Evolutionary conservation across 2,113 vertebrate genomes (phyloP).

Genomic region (Gadus chalcogrammus): DNA sequence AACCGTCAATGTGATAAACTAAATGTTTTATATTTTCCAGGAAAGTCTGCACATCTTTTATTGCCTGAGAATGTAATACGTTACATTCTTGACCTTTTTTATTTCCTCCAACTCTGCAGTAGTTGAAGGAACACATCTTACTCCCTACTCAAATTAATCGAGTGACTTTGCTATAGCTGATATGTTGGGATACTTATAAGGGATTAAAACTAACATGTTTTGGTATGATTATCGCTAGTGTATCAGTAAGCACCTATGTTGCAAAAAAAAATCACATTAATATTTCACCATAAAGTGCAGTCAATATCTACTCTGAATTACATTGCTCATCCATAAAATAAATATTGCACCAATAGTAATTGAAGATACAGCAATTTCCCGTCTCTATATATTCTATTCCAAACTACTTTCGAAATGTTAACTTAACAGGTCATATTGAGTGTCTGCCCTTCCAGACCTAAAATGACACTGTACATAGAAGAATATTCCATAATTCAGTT

Average conservation of each 20-base stretch:
- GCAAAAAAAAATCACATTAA: constrained; percentile 25
- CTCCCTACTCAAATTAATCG: constrained; percentile 50
- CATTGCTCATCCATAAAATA: neutral
- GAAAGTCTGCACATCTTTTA: constrained; percentile 40
- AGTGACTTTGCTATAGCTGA: constrained; percentile 26
- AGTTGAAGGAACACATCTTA: constrained; percentile 44
- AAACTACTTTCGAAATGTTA: constrained; percentile 14
- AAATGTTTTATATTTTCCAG: constrained; percentile 22
- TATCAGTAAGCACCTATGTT: constrained; percentile 50
- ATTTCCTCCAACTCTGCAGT: constrained; percentile 3
- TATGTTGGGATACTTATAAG: constrained; percentile 30
- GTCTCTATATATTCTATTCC: constrained; percentile 18
- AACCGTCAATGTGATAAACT: neutral
- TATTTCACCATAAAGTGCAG: constrained; percentile 65
- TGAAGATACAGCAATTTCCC: constrained; percentile 10
- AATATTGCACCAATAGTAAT: constrained; percentile 41
- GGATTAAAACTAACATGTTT: constrained; percentile 30
- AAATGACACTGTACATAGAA: constrained; percentile 35
- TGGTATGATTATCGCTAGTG: constrained; percentile 59
- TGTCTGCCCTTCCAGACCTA: constrained; percentile 14
- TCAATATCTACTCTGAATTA: constrained; percentile 21
- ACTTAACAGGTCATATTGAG: constrained; percentile 23
- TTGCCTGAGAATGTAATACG: neutral
- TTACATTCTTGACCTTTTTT: neutral
- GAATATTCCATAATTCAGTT: constrained; percentile 17